Percentiles rank a stretch among this genome's conserved stretches.
Evolutionary conservation across 2,888 invertebrate genomes (phyloP).

Genomic region (Drepanosiphum platanoidis): DNA sequence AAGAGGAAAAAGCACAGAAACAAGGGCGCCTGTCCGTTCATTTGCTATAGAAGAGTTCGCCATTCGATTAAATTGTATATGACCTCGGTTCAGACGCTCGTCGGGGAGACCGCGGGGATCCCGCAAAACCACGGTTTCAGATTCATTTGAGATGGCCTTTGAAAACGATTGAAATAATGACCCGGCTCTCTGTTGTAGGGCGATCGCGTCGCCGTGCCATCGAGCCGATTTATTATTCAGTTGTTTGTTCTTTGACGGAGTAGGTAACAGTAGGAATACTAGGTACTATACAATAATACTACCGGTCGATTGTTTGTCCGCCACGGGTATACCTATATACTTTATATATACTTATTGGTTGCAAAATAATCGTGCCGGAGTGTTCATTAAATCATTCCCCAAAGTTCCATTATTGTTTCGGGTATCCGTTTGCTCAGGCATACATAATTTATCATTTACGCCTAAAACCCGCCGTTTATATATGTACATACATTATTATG

Average conservation of each 20-base stretch:
- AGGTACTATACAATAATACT: too few relatives aligned
- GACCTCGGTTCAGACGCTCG: not conserved
- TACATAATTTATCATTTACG: too few relatives aligned
- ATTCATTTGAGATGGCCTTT: not conserved
- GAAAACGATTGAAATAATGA: not conserved
- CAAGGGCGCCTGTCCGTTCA: too few relatives aligned
- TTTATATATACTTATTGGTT: not conserved
- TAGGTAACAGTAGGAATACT: too few relatives aligned
- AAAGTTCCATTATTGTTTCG: too few relatives aligned
- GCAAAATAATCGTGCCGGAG: not conserved
- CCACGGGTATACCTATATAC: not conserved
- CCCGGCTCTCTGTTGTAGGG: not conserved
- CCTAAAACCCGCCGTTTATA: not conserved
- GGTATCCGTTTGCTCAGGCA: too few relatives aligned
- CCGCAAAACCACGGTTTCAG: not conserved
- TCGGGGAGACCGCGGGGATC: too few relatives aligned
- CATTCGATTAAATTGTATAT: too few relatives aligned
- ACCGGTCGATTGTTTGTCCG: not conserved
- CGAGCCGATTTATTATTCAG: not conserved
- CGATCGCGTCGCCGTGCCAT: not conserved
- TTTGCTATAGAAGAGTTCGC: too few relatives aligned
- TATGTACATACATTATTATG: too few relatives aligned
- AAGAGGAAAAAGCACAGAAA: too few relatives aligned
- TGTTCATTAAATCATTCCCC: too few relatives aligned
- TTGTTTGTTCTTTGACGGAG: not conserved